phyloP scores from a whole-genome alignment of 2,888 invertebrate genomes.

The Loripinus fragilis region DNA sequence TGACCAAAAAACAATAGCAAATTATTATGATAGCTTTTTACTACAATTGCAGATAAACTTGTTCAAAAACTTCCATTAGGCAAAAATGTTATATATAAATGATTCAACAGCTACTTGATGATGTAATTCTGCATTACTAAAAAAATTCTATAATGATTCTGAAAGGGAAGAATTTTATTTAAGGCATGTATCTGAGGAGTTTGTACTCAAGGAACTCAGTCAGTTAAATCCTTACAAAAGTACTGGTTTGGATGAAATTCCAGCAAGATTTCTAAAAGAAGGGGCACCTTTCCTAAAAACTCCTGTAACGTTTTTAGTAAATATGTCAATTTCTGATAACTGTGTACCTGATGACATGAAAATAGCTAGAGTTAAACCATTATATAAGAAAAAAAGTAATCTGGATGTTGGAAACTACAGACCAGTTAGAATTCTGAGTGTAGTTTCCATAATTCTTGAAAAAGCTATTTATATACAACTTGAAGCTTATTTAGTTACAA shows the following conservation, averaged over 20 bases:
- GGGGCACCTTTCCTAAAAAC: too few species aligned
- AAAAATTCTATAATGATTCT: background rate
- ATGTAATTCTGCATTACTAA: background rate
- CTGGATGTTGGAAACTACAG: constrained; percentile 7
- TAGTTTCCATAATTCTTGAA: background rate
- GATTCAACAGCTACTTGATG: too few species aligned
- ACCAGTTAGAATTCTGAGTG: background rate
- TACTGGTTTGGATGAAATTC: constrained; percentile 1
- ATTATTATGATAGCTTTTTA: constrained; percentile 18
- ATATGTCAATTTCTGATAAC: too few species aligned
- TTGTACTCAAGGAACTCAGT: constrained; percentile 2
- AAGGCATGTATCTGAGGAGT: constrained; percentile 3
- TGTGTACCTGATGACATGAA: constrained; percentile 10
- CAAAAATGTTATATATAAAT: too few species aligned
- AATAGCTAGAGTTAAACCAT: constrained; percentile 3
- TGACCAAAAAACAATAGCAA: constrained; percentile 12
- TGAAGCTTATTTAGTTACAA: too few species aligned
- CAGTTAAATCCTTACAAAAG: constrained; percentile 3
- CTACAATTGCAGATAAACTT: constrained; percentile 9
- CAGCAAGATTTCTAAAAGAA: too few species aligned
- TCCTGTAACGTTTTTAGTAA: too few species aligned
- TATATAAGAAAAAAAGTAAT: constrained; percentile 9
- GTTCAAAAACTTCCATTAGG: background rate
- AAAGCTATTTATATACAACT: background rate
- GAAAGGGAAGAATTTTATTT: constrained; percentile 5